Evolutionary conservation across 2,797 vertebrate species (phyloP), one percentile per base, ranked within the genome.

Genomic region (Australoheros facetus): DNA sequence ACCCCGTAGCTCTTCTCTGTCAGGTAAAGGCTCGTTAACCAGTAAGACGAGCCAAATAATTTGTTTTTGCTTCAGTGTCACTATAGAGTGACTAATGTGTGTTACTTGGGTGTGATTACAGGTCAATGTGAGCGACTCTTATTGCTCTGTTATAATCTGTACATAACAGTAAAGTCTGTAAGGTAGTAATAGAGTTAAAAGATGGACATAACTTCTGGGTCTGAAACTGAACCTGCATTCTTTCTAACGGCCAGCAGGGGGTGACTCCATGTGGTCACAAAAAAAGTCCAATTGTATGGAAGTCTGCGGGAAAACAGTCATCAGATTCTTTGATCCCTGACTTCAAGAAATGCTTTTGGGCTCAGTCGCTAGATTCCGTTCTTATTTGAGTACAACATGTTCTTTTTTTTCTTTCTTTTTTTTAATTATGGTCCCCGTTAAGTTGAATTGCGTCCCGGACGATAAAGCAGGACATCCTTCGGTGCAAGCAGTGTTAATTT

Each of bases 1-100:
- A 99, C 5, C 98, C 98, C 19, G 59, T 98, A 21, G 96, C 97
- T 78, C 97, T 99, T 3, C 92, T 97, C 83, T 99, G 98, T 92
- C 98, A 99, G 97, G 98, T 99, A 91, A 94, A 86, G 13, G 21
- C 17, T 57, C 34, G 1, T 0, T 69, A 53, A n/a, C 42, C 28
- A 10, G 42, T 28, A 45, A 66, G 23, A 1, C 17, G 7, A 48
- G 39, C 6, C 32, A 32, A 7, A 32, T 32, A 19, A 23, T 37
- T 34, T 34, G 0, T 3, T 17, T 14, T 17, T 16, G 16, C 45
- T 17, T 48, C 45, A 48, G 5, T 17, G 45, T 69, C 45, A 51
- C 64, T 53, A 69, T n/a, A 9, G 3, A 69, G 17, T 3, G 17
- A 21, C n/a, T 21, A 54, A 5, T n/a, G n/a, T n/a, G 45, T 32